phyloP scores from a whole-genome alignment of 2,888 invertebrate species.

The Epirrhoe alternata region DNA sequence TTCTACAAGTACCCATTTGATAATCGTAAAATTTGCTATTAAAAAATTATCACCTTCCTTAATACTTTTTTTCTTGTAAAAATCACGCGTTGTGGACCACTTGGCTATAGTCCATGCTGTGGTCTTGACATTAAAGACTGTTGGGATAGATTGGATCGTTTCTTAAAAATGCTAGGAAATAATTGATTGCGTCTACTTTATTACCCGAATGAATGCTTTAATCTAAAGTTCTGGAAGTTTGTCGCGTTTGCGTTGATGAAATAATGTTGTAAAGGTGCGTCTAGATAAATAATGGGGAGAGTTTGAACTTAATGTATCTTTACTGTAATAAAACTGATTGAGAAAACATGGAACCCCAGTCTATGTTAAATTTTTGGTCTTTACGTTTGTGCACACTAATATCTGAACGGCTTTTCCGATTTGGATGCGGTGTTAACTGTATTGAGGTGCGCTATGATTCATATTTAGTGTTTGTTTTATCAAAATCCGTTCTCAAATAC shows the following conservation, averaged over 20 bases:
- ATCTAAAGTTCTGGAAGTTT: conserved; percentile 23
- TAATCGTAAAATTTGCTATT: conserved; percentile 20
- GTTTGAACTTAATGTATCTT: no score
- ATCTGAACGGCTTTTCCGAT: no score
- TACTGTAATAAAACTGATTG: no score
- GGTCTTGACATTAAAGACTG: conserved; percentile 39
- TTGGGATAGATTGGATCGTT: conserved; percentile 48
- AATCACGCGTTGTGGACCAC: conserved; percentile 16
- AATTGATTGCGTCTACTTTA: conserved; percentile 43
- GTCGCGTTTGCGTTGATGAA: neutral
- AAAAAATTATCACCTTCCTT: conserved; percentile 21
- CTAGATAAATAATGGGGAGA: neutral
- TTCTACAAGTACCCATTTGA: conserved; percentile 13
- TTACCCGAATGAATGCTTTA: conserved; percentile 35
- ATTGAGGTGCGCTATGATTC: no score
- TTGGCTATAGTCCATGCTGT: conserved; percentile 50
- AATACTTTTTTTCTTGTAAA: conserved; percentile 22
- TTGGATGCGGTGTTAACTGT: no score
- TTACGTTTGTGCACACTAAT: no score
- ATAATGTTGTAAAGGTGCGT: conserved; percentile 1
- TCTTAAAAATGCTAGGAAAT: conserved; percentile 40
- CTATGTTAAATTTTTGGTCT: no score
- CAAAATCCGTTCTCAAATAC: no score
- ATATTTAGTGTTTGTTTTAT: no score
- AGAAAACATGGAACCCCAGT: no score